Evolutionary conservation across 2,888 invertebrate species (phyloP), one percentile per base, ranked within the genome.

Genomic region (Andrena flavipes): DNA sequence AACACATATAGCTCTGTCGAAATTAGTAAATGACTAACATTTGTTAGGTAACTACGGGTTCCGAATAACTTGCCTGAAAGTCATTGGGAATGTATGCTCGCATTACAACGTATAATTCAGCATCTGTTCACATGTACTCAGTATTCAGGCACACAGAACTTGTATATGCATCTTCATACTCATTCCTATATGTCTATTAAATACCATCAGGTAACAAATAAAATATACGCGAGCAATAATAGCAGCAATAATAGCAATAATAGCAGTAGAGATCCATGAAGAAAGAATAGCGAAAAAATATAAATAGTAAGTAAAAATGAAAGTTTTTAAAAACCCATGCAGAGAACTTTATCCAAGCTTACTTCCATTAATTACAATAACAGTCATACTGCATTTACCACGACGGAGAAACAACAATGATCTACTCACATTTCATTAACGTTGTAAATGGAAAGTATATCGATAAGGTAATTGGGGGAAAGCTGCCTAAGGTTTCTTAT

Each of bases 71-170:
- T 23, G 16, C n/a, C 6, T 6, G 29, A 4, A 49, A 75, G 59
- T 76, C 56, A 49, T 23, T 59, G 16, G n/a, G 62, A 67, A 16
- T 48, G n/a, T 26, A 3, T 16, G 63, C 26, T 79, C 76, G 8
- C 26, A 35, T 75, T 76, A 5, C 76, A 78, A 2, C 5, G 16
- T 75, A n/a, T 63, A 78, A 78, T 74, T 30, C 16, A 20, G 35
- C 78, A 79, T 79, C 76, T 79, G 78, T 76, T 75, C 56, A 49
- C 63, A 30, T 68, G 35, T 63, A 62, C 16, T 42, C 16, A 2
- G 6, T 7, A 60, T 63, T 68, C 56, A 23, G 26, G 6, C 0
- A 30, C 20, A 48, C 48, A 26, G 48, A 33, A 23, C 13, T 51
- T 13, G 4, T 42, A 2, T n/a, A 48, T 23, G 29, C 20, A n/a